These are phyloP conservation scores for Bursaphelenchus okinawaensis DNA, from an alignment of 2,888 invertebrate species.

Conservation along the genomic window DNA sequence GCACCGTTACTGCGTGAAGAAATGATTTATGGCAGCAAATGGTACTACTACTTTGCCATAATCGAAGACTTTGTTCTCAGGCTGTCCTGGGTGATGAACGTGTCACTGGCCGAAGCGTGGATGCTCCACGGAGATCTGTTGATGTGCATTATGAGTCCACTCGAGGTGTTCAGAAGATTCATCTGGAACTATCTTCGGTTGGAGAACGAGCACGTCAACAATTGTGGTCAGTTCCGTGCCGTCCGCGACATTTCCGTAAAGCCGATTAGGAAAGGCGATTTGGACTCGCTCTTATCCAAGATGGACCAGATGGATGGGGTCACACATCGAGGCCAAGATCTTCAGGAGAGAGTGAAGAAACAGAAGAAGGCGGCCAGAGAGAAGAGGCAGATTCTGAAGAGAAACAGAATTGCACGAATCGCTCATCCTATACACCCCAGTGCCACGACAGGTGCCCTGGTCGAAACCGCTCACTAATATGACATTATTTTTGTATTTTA, in stretches of 20 bases:
- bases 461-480: conserved; percentile 25
- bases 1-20: conserved; percentile 65
- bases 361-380: conserved; percentile 52
- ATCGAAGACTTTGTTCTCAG: conserved; percentile 86
- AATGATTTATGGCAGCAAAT: conserved; percentile 56
- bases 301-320: conserved; percentile 55
- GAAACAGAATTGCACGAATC: conserved; percentile 42
- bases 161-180: conserved; percentile 67
- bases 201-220: conserved; percentile 98
- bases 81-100: conserved; percentile 85
- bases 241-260: conserved; percentile 94
- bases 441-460: conserved; percentile 21
- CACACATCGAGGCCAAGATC: conserved; percentile 54
- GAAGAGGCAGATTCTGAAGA: conserved; percentile 48
- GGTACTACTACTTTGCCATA: conserved; percentile 90
- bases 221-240: conserved; percentile 93
- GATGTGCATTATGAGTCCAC: conserved; percentile 51
- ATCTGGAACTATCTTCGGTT: conserved; percentile 99
- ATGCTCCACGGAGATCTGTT: conserved; percentile 54
- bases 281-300: conserved; percentile 48
- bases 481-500: background rate
- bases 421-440: conserved; percentile 28
- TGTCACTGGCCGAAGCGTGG: conserved; percentile 63
- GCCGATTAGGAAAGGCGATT: conserved; percentile 72
- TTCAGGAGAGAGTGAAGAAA: conserved; percentile 54